These are phyloP conservation scores for Augiades crinisus DNA, from an alignment of 2,888 invertebrate species.

Conservation along the genomic window DNA sequence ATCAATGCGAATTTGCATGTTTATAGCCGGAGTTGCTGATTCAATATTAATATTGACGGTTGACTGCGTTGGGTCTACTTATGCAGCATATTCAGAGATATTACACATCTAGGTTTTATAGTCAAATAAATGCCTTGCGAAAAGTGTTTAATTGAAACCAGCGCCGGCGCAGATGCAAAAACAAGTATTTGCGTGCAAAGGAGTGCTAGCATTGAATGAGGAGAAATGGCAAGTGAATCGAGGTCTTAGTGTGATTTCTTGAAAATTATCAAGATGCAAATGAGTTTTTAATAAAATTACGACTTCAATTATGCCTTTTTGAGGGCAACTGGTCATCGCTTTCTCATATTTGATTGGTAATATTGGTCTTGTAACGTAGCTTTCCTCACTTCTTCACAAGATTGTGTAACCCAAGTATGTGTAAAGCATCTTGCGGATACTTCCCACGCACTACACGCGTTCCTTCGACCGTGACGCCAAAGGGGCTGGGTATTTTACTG, in stretches of 20 bases:
- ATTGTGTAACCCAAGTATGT: constrained; percentile 77
- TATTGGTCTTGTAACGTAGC: constrained; percentile 46
- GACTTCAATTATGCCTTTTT: constrained; percentile 7
- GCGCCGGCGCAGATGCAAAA: too few species aligned
- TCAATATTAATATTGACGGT: constrained; percentile 27
- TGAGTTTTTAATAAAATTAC: too few species aligned
- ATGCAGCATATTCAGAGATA: too few species aligned
- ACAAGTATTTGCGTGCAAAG: too few species aligned
- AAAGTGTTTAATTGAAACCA: too few species aligned
- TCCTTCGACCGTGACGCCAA: constrained; percentile 68
- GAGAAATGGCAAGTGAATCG: too few species aligned
- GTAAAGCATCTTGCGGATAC: constrained; percentile 55
- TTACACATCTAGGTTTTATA: too few species aligned
- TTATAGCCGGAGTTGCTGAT: constrained; percentile 32
- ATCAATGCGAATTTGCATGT: constrained; percentile 38
- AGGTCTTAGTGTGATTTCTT: too few species aligned
- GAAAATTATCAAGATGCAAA: too few species aligned
- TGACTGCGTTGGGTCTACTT: constrained; percentile 1
- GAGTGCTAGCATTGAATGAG: too few species aligned
- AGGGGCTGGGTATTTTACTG: constrained; percentile 74
- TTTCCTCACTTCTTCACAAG: constrained; percentile 52
- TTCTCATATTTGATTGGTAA: constrained; percentile 31
- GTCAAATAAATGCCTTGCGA: too few species aligned
- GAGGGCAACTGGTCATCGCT: background rate
- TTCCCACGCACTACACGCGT: constrained; percentile 74